These are phyloP conservation scores for rat (Rattus norvegicus) DNA, from an alignment of 2,113 vertebrate species.

Conservation along the genomic window DNA sequence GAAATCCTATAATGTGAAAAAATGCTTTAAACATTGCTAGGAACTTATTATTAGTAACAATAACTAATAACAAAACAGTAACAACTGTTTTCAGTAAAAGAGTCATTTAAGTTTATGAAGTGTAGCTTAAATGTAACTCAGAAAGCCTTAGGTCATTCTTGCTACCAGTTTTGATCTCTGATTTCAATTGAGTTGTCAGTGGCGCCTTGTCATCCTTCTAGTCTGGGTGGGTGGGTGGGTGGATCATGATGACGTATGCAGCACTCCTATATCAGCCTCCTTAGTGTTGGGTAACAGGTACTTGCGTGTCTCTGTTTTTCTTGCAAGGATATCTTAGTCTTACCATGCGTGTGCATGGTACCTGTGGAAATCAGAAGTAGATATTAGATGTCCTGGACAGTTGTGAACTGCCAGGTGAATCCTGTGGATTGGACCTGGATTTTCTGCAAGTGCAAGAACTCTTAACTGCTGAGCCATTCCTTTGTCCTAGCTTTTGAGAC, in stretches of 20 bases:
- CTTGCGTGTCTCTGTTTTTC: background rate
- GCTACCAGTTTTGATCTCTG: background rate
- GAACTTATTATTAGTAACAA: background rate
- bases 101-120: background rate
- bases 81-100: background rate
- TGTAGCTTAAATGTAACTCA: background rate
- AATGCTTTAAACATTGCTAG: background rate
- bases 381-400: background rate
- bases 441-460: background rate
- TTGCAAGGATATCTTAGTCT: background rate
- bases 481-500: background rate
- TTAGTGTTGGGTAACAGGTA: background rate
- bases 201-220: background rate
- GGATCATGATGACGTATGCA: no score
- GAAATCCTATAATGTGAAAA: slow-evolving; percentile 33
- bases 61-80: no score
- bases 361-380: background rate
- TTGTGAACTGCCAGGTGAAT: background rate
- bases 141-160: background rate
- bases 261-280: background rate
- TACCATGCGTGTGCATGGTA: background rate
- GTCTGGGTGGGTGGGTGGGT: background rate
- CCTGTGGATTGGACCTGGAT: background rate
- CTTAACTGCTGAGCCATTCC: background rate
- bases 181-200: background rate